Base-by-base conservation (phyloP, 2,113 vertebrate genomes). In the Oophaga pumilio region DNA sequence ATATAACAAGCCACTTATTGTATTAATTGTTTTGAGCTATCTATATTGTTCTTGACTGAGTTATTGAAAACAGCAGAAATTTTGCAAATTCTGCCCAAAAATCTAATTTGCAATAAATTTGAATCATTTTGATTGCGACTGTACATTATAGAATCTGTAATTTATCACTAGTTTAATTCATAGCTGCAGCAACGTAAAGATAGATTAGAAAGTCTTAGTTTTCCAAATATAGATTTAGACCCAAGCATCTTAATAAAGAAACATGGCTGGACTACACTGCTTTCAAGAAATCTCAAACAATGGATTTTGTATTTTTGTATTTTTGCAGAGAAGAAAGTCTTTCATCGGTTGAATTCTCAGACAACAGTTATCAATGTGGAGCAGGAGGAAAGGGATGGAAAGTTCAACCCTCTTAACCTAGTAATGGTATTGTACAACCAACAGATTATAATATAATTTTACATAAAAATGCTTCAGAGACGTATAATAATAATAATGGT, bases 401-500 rank as follows among this genome's bases (percentile, higher is more conserved):
- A 89, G 76, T 82, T 26, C 84, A 89, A 87, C 17, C 57, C 90
- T 15, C 84, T 93, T 26, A 91, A 81, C 53, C 82, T 93, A 68
- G 69, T 91, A 85, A 92, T 92, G 92, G 93, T 94, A 85, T 90
- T 7, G 90, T 86, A 28, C 2, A 79, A 13, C n/a, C 4, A 60
- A 1, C 20, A 52, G 60, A 13, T 49, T 74, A 26, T 68, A 24
- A 11, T 68, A 50, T 49, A 20, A 22, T 10, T 78, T 22, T 43
- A 9, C 1, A 74, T 28, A 43, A 8, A 73, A 43, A 8, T 73
- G 69, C 14, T 8, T 2, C 69, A 43, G 28, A 43, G 26, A 43
- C 7, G 8, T 73, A 73, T 28, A 76, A 50, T 50, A 1, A 1
- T 20, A 22, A 20, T 22, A n/a, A n/a, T n/a, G n/a, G n/a, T n/a